These are phyloP conservation scores for Calliphora vicina DNA, from an alignment of 1,140 invertebrate genomes.

Conservation along the genomic window DNA sequence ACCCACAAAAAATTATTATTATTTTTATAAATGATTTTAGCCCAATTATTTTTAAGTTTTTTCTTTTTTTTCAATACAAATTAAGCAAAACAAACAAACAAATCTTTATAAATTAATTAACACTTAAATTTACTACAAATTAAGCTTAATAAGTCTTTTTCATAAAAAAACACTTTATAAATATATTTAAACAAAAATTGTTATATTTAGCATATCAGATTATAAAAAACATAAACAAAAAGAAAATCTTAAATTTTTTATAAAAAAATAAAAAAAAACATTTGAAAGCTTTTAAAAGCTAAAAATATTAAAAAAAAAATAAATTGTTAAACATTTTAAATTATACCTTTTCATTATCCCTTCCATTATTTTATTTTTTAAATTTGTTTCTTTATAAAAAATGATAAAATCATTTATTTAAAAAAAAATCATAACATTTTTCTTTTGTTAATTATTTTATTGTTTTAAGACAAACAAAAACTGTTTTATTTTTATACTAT, in stretches of 20 bases:
- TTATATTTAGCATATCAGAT: conserved; percentile 27
- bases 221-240: conserved; percentile 36
- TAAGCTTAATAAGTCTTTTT: not conserved
- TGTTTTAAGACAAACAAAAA: conserved; percentile 7
- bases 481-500: not conserved
- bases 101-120: conserved; percentile 11
- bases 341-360: not conserved
- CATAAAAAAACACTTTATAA: conserved; percentile 30
- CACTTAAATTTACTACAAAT: not conserved
- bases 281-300: not conserved
- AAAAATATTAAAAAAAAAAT: not conserved
- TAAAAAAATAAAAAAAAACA: conserved; percentile 27
- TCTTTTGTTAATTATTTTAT: conserved; percentile 43
- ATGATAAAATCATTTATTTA: conserved; percentile 34
- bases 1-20: conserved; percentile 37
- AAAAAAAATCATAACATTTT: not conserved
- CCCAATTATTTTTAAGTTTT: conserved; percentile 14
- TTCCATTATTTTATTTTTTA: conserved; percentile 8
- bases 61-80: conserved; percentile 27
- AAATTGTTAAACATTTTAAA: not conserved
- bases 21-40: conserved; percentile 40
- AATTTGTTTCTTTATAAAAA: not conserved
- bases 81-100: conserved; percentile 32
- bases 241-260: not conserved
- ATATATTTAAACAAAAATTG: conserved; percentile 41